phyloP scores from a whole-genome alignment of 2,113 vertebrate genomes.

The Zosterops japonicus region DNA sequence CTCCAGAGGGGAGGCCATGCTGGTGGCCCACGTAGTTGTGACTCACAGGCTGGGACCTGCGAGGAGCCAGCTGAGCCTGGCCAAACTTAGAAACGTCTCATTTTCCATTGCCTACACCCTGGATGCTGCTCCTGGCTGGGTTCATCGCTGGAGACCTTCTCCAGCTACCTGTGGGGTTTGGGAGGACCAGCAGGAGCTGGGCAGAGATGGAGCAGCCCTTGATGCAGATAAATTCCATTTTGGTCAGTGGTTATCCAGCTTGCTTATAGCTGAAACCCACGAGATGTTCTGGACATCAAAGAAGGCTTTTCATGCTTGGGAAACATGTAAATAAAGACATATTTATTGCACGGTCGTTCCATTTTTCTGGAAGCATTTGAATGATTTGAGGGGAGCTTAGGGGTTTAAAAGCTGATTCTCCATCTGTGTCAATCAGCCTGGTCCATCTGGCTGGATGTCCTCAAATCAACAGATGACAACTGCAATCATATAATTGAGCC shows the following conservation, averaged over 20 bases:
- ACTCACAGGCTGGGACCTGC: slow-evolving; percentile 41
- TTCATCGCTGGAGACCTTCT: background rate
- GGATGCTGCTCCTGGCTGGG: background rate
- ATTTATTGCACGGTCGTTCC: background rate
- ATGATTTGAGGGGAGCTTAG: background rate
- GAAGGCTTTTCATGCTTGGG: background rate
- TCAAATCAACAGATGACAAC: background rate
- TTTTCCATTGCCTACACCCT: slow-evolving; percentile 49
- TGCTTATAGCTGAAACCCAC: background rate
- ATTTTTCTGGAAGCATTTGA: background rate
- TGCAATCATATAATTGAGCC: background rate
- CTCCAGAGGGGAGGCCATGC: slow-evolving; percentile 42
- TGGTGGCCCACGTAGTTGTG: slow-evolving; percentile 40
- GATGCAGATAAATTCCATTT: background rate
- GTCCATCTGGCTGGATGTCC: background rate
- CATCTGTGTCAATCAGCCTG: background rate
- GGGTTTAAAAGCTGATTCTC: background rate
- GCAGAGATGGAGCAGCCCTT: background rate
- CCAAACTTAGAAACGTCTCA: slow-evolving; percentile 55
- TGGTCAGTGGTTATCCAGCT: background rate
- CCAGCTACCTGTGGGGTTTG: background rate
- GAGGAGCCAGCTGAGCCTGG: slow-evolving; percentile 27
- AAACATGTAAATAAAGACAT: background rate
- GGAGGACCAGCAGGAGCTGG: background rate
- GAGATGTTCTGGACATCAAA: background rate